Base-by-base conservation (phyloP, 2,113 vertebrate genomes). In the Callospermophilus lateralis region DNA sequence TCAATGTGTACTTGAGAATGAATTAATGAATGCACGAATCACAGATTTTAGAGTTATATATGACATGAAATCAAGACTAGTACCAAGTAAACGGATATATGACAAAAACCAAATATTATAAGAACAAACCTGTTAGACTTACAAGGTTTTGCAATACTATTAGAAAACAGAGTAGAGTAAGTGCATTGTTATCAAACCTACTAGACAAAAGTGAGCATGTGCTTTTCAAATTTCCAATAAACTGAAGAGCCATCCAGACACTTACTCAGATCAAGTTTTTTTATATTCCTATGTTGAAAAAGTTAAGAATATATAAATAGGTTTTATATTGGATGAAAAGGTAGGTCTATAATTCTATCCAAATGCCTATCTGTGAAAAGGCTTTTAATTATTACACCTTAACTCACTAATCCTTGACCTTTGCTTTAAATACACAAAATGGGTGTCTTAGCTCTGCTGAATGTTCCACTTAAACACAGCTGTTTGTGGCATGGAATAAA, bases 331-430 rank as follows among this genome's bases (percentile, higher is more conserved):
- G 96, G 42, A 89, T 78, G 34, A 86, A 89, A 90, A 80, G n/a
- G 91, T 93, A 80, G n/a, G 93, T 93, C 22, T 89, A 48, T 28
- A 95, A 86, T 86, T 97, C 73, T 78, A 45, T 37, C 51, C 3
- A 86, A 93, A 90, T 63, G 12, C 61, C 30, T 93, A n/a, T 58
- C 11, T 53, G 2, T 42, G 65, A 76, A 65, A 94, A 95, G 45
- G n/a, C 3, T 76, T 90, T 87, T 84, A 4, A 78, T 73, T 67
- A 53, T 26, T 73, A 7, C 22, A 76, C 15, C 28, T 42, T 84
- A 22, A 79, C 45, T 53, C 12, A 55, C 17, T 1, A 94, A 15
- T 65, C 37, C 19, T 68, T 76, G 32, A 28, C 26, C 26, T 92
- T 32, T 55, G 16, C 55, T 94, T 78, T 68, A 70, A 13, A 72